Evolutionary conservation across 2,888 invertebrate genomes (phyloP).

Genomic region (Orchesellides sinensis): DNA sequence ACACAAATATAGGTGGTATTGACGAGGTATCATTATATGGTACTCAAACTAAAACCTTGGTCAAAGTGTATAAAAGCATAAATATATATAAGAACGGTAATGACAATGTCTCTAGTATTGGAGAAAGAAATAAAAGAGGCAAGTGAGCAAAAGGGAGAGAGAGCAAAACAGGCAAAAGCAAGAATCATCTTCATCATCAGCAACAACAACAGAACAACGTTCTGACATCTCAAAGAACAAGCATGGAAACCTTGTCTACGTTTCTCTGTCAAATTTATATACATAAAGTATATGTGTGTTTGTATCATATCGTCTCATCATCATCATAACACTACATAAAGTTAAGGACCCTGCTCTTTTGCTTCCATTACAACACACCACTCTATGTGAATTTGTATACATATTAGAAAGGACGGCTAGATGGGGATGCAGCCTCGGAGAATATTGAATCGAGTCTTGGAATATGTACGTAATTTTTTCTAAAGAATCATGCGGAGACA

Average conservation of each 20-base stretch:
- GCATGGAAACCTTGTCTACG: slow-evolving; percentile 16
- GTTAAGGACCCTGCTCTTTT: too few species aligned
- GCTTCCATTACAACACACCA: too few species aligned
- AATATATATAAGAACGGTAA: background rate
- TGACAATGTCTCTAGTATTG: background rate
- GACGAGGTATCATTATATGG: slow-evolving; percentile 38
- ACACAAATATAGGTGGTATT: slow-evolving; percentile 16
- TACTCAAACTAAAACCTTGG: slow-evolving; percentile 40
- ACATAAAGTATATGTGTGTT: slow-evolving; percentile 24
- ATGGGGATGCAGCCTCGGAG: too few species aligned
- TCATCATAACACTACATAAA: slow-evolving; percentile 27
- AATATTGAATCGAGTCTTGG: too few species aligned
- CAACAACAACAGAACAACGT: background rate
- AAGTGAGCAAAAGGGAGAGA: background rate
- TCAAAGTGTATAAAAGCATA: slow-evolving; percentile 38
- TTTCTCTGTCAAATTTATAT: slow-evolving; percentile 23
- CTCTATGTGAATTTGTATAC: too few species aligned
- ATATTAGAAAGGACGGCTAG: too few species aligned
- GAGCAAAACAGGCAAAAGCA: slow-evolving; percentile 10
- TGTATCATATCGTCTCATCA: slow-evolving; percentile 42
- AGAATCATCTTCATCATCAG: slow-evolving; percentile 21
- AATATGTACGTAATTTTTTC: background rate
- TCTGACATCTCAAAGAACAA: slow-evolving; percentile 14
- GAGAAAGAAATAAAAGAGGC: slow-evolving; percentile 6
- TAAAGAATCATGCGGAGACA: slow-evolving; percentile 20